phyloP scores from a whole-genome alignment of 2,888 invertebrate species.

The Aleiodes leptofemur region DNA sequence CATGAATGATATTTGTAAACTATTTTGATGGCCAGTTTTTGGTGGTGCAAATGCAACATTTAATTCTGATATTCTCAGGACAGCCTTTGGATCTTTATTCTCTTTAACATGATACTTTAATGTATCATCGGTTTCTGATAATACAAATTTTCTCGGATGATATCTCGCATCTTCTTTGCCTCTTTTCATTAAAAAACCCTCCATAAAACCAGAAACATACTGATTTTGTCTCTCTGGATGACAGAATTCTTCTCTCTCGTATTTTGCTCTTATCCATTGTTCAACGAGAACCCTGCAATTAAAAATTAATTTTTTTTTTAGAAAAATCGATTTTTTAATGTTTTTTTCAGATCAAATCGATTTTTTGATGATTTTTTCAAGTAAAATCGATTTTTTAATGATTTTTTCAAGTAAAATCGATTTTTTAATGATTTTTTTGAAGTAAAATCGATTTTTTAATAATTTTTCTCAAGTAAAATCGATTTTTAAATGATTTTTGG shows the following conservation, averaged over 20 bases:
- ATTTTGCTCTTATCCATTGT: slow-evolving; percentile 95
- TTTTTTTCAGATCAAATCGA: no score
- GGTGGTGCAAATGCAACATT: slow-evolving; percentile 90
- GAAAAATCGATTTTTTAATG: slow-evolving; percentile 16
- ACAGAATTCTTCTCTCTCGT: slow-evolving; percentile 91
- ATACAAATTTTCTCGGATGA: slow-evolving; percentile 88
- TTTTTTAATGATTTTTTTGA: no score
- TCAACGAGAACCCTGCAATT: slow-evolving; percentile 86
- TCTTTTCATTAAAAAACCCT: slow-evolving; percentile 91
- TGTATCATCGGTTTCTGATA: slow-evolving; percentile 88
- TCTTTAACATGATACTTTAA: slow-evolving; percentile 87
- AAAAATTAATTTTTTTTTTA: slow-evolving; percentile 20
- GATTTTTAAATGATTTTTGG: no score
- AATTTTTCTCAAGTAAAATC: no score
- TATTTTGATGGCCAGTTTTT: slow-evolving; percentile 87
- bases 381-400: no score
- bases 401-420: no score
- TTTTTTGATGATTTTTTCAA: no score
- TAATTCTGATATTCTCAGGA: slow-evolving; percentile 86
- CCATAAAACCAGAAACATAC: slow-evolving; percentile 88
- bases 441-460: no score
- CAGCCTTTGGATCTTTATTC: slow-evolving; percentile 85
- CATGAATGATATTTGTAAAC: slow-evolving; percentile 89
- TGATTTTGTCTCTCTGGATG: slow-evolving; percentile 85
- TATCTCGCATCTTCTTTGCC: slow-evolving; percentile 92